A percentile compares a stretch with the other conserved stretches of the same genome.
Evolutionary conservation across 2,797 vertebrate genomes (phyloP).

Genomic region (Ammospiza maritima): DNA sequence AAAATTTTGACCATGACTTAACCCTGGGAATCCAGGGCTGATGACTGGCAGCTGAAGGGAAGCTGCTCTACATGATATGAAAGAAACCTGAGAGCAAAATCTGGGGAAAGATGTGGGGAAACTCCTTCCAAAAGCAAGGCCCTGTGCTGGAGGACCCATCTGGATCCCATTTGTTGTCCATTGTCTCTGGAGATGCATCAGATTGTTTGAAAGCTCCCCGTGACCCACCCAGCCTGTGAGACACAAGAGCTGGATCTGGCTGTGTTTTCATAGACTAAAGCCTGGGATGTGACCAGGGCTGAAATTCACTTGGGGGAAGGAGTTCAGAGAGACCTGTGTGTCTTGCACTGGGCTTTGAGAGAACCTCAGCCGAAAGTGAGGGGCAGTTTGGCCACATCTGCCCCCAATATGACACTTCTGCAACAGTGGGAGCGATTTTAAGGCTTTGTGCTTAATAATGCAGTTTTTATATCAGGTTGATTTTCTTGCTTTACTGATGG

Average conservation of each 20-base stretch:
- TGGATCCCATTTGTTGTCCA: neutral
- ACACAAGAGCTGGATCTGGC: neutral
- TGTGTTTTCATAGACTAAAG: neutral
- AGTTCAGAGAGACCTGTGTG: neutral
- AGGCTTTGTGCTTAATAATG: neutral
- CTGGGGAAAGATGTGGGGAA: neutral
- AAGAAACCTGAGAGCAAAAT: neutral
- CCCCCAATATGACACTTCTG: neutral
- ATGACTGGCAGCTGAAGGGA: neutral
- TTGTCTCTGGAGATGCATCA: neutral
- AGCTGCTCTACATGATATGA: fast-evolving
- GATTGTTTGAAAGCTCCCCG: neutral
- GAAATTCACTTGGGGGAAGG: neutral
- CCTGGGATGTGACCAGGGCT: neutral
- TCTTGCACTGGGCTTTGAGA: neutral
- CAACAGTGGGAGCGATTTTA: neutral
- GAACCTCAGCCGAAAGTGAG: neutral
- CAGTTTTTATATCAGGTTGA: neutral
- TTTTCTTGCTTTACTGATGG: neutral
- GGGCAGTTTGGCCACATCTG: neutral
- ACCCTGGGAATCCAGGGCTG: neutral
- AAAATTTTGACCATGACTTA: neutral
- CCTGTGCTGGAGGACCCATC: neutral
- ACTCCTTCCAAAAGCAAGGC: neutral
- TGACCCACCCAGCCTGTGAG: neutral